Evolutionary conservation across 1,140 invertebrate genomes (phyloP).

Genomic region (Hormaphis cornu): DNA sequence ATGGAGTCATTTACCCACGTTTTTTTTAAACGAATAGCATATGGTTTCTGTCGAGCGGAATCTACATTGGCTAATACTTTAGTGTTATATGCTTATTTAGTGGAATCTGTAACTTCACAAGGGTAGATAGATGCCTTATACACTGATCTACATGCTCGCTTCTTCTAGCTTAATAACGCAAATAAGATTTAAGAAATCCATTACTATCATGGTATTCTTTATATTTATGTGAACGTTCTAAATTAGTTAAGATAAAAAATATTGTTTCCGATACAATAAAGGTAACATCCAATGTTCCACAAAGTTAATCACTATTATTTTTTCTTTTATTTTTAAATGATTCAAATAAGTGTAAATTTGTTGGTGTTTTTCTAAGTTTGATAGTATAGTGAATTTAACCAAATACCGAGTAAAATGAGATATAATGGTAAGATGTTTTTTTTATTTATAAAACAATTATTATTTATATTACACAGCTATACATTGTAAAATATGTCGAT

Average conservation of each 20-base stretch:
- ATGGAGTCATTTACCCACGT: background rate
- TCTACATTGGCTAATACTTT: background rate
- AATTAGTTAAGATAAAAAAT: slow-evolving; percentile 36
- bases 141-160: background rate
- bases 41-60: background rate
- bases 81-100: background rate
- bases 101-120: background rate
- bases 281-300: slow-evolving; percentile 37
- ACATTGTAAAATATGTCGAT: too few relatives aligned
- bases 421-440: too few relatives aligned
- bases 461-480: too few relatives aligned
- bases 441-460: too few relatives aligned
- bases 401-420: too few relatives aligned
- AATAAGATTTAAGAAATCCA: background rate
- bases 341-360: slow-evolving; percentile 28
- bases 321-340: slow-evolving; percentile 40
- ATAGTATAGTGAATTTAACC: too few relatives aligned
- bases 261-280: slow-evolving; percentile 33
- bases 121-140: background rate
- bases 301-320: slow-evolving; percentile 39
- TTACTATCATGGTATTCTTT: slow-evolving; percentile 37
- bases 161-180: background rate
- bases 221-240: slow-evolving; percentile 36
- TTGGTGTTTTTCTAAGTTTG: too few relatives aligned
- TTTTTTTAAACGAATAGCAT: background rate